Evolutionary conservation across 1,140 invertebrate species (phyloP), one percentile per base, ranked within the genome.

Genomic region (Drosophila serrata): DNA sequence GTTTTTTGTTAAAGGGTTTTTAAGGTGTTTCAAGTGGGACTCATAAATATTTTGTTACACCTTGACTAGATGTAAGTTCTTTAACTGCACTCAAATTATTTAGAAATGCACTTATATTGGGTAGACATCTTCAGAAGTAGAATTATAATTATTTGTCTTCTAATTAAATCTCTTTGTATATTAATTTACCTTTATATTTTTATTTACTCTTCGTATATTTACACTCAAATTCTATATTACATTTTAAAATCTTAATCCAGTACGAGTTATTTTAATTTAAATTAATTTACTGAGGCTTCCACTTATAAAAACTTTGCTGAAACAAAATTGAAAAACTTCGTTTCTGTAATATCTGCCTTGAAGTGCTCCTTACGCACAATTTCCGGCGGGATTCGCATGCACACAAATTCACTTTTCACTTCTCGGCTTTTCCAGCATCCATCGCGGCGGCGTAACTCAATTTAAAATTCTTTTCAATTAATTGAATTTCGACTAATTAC

Each of bases 401-500:
- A 29, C 42, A n/a, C 43, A 56, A 68, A 63, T 70, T 58, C 40
- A 63, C 77, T 72, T 59, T 75, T 45, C 37, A 67, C 64, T 53
- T 72, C 43, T 39, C 15, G 33, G 68, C 46, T 73, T 31, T 53
- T n/a, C 31, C 65, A 73, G 29, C 45, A 27, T 46, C 45, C 67
- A 51, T 43, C 39, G 22, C 46, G 27, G 57, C 64, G 60, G 39
- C 31, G 49, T 58, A 70, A 82, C 74, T 84, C 42, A 63, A 51
- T 67, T 75, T 43, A 19, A 61, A 56, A 58, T 82, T 75, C 35
- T 51, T 75, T 67, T 72, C 55, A 57, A 75, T 87, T 81, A 88
- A 81, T 88, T 60, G 46, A 80, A 70, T 84, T 84, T 74, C 29
- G 39, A 59, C 76, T 80, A 84, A 84, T 87, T 90, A 84, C 58